Conservation (phyloP, 2,113 vertebrate genomes). For the Odobenus rosmarus region DNA sequence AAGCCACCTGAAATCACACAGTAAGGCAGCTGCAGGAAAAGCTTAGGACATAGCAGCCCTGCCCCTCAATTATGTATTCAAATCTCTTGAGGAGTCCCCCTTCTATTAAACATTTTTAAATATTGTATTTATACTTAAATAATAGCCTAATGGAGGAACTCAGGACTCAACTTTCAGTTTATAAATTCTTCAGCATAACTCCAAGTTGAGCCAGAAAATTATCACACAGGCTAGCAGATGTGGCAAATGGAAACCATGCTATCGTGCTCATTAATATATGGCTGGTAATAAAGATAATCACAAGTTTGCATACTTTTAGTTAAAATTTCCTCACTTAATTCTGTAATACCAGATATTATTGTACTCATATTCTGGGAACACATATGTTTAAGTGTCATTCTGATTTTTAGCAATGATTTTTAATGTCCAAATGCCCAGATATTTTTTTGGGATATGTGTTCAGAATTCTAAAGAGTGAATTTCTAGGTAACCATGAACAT, state of each 20-base stretch:
- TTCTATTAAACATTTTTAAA: not conserved
- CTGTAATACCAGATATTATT: not conserved
- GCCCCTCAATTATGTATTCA: not conserved
- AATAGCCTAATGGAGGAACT: not conserved
- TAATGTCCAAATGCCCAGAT: not conserved
- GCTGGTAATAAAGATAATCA: constrained; percentile 16
- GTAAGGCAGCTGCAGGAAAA: not conserved
- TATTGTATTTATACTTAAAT: constrained; percentile 1
- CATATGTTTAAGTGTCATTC: constrained; percentile 17
- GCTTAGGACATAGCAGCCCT: not conserved
- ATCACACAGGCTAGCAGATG: not conserved
- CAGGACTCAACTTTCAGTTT: constrained; percentile 7
- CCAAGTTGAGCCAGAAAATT: not conserved
- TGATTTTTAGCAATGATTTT: constrained; percentile 38
- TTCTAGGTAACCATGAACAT: not conserved
- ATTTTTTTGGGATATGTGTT: constrained; percentile 1
- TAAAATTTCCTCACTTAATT: not conserved
- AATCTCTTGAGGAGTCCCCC: not conserved
- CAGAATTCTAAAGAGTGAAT: not conserved
- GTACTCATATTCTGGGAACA: not conserved
- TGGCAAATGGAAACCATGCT: not conserved
- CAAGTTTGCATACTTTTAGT: not conserved
- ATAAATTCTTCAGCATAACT: constrained; percentile 9
- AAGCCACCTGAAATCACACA: not conserved
- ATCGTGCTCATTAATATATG: not conserved